Conservation (phyloP, 2,888 invertebrate genomes). For the Brenthis daphne region DNA sequence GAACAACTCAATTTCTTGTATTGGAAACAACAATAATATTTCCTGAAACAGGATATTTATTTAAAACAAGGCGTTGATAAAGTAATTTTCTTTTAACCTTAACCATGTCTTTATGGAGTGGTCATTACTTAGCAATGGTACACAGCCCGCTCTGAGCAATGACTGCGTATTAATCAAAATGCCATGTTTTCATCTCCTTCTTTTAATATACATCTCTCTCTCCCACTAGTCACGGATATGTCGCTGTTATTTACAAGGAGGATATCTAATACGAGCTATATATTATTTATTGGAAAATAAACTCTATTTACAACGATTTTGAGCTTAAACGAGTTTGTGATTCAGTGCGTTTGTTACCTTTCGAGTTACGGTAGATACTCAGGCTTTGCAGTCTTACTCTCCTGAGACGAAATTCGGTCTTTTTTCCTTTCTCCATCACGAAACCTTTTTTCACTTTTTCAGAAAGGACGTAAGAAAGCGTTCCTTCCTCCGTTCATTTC, state of each 20-base stretch:
- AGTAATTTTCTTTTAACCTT: conserved; percentile 83
- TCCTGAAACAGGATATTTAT: conserved; percentile 83
- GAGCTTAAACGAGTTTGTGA: conserved; percentile 34
- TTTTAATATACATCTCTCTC: conserved; percentile 57
- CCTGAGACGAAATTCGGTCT: conserved; percentile 79
- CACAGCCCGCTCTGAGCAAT: conserved; percentile 82
- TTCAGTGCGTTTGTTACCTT: conserved; percentile 48
- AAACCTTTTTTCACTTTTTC: conserved; percentile 78
- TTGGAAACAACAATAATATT: conserved; percentile 81
- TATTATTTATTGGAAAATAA: conserved; percentile 26
- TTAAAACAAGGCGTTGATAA: conserved; percentile 83
- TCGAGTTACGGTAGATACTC: conserved; percentile 47
- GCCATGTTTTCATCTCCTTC: conserved; percentile 76
- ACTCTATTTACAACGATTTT: conserved; percentile 33
- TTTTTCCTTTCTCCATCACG: conserved; percentile 77
- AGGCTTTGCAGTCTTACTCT: conserved; percentile 80
- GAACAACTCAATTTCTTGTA: conserved; percentile 81
- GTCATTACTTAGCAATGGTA: conserved; percentile 83
- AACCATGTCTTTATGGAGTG: conserved; percentile 83
- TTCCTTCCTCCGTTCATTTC: conserved; percentile 73
- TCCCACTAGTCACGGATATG: conserved; percentile 76
- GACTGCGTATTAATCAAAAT: conserved; percentile 81
- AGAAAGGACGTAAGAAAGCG: conserved; percentile 72
- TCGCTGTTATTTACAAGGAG: conserved; percentile 62
- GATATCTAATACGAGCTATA: conserved; percentile 44